Conservation (phyloP, 2,888 invertebrate genomes). For the Diogma glabrata region DNA sequence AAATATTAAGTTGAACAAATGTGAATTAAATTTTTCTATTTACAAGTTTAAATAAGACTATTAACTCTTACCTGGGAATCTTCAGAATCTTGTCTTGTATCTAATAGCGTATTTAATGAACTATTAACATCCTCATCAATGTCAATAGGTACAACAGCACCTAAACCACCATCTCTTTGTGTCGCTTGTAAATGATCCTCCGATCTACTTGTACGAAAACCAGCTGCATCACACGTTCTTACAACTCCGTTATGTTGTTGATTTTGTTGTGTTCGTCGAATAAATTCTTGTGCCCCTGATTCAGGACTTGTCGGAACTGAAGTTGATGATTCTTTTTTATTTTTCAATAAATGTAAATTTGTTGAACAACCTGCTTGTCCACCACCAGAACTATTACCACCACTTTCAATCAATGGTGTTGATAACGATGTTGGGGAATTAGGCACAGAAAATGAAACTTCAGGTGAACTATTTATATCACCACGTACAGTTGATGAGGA, state of each 20-base stretch:
- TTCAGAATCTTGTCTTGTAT: conserved; percentile 53
- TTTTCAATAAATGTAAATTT: conserved; percentile 17
- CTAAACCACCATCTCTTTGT: conserved; percentile 44
- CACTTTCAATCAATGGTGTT: conserved; percentile 34
- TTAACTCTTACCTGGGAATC: conserved; percentile 33
- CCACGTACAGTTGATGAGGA: conserved; percentile 36
- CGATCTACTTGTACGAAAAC: conserved; percentile 78
- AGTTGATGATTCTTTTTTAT: conserved; percentile 37
- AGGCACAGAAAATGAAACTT: conserved; percentile 37
- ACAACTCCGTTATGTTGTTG: conserved; percentile 40
- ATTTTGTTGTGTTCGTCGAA: conserved; percentile 30
- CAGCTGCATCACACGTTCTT: conserved; percentile 44
- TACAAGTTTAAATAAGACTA: not conserved
- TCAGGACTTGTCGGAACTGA: conserved; percentile 63
- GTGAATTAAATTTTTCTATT: too few relatives aligned
- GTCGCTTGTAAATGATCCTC: conserved; percentile 79
- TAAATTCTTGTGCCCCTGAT: conserved; percentile 27
- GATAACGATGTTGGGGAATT: conserved; percentile 39
- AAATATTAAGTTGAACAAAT: not conserved
- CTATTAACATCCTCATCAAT: conserved; percentile 90
- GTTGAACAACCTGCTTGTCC: conserved; percentile 1
- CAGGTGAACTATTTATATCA: conserved; percentile 27
- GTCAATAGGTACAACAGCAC: conserved; percentile 73
- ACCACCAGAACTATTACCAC: conserved; percentile 1
- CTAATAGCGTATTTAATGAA: conserved; percentile 80